Evolutionary conservation across 2,797 vertebrate genomes (phyloP), one percentile per base, ranked within the genome.

Genomic region (Capromys pilorides): DNA sequence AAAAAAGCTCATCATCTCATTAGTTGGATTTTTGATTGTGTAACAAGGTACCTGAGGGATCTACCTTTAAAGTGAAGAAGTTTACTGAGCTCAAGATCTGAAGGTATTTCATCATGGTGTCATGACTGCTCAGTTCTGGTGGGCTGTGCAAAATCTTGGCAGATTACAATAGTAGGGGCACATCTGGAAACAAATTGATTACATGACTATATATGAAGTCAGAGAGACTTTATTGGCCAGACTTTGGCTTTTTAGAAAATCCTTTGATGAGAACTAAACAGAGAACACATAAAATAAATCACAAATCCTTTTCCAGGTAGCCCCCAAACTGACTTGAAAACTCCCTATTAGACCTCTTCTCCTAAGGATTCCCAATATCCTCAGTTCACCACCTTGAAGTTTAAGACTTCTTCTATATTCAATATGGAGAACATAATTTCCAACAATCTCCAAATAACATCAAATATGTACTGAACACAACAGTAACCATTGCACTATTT

Each of bases 401-500:
- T 49, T 31, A 51, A 28, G 14, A 28, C 7, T 78, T 51, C 41
- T 14, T 1, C 16, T 28, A 45, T 59, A 33, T 33, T 49, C 82
- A n/a, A 5, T 39, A 19, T 2, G 24, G 11, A 51, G 39, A 19
- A 18, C 31, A 71, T 9, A 77, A 21, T 77, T 57, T 88, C 45
- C 82, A 66, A 10, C n/a, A 3, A 19, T 21, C 67, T 14, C 13
- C 41, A 39, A 77, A 71, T 14, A 11, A 45, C 19, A 79, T 6
- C 9, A 79, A 51, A 57, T 39, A 62, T 59, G 9, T 45, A 28
- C 9, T 69, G 54, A 95, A 21, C 49, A 61, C 31, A 51, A 1
- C 22, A 51, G 33, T 81, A 82, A 86, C 2, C 5, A 81, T 83
- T 88, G 79, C 77, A 18, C 49, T 94, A 24, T 71, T 85, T 67